Evolutionary conservation across 92 coral and sea anemone species (phyloP), one percentile per base, ranked within the genome.

Genomic region (Plumapathes pennacea): DNA sequence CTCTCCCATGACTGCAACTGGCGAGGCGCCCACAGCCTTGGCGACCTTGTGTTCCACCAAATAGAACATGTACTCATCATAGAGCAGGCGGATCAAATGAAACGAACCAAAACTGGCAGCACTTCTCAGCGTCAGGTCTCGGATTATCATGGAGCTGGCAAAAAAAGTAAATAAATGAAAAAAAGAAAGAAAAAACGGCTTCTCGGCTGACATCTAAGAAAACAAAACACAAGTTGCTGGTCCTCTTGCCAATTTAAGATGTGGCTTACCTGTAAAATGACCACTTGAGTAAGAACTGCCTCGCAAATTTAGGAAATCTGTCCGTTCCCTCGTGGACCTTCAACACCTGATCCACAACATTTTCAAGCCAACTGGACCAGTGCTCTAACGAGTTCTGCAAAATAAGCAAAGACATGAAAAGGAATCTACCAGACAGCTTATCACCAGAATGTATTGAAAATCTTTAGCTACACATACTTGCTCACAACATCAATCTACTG

Each of bases 41-140:
- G 99, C 96, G 6, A 94, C 99, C 34, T 94, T 94, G 76, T 94
- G 99, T 44, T 94, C 99, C 54, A 94, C 96, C 72, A 94, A 40
- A 27, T 94, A 94, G 60, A 94, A 94, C 99, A 94, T 94, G 76
- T 94, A 94, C 57, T 94, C 99, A 42, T 94, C 99, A 62, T 88
- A 94, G 17, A 94, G 66, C 29, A 94, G 92, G 28, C 99, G 81
- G 56, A 94, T 94, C 55, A 94, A 71, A 58, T 94, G 99, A 60
- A 94, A 94, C 9, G 99, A 94, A 2, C 99, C 99, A 89, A 94
- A 94, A 51, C 99, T 94, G 40, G 99, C 99, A 8, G 99, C 99
- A 84, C 99, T 94, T 23, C 99, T 80, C 47, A 94, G 64, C 15
- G 99, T 94, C 46, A 94, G 69, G 57, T 94, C 99, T 54, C 99